Percentiles rank a stretch among this genome's conserved stretches.
These are phyloP conservation scores for Pollenia amentaria DNA, from an alignment of 2,888 invertebrate genomes.

Conservation along the genomic window DNA sequence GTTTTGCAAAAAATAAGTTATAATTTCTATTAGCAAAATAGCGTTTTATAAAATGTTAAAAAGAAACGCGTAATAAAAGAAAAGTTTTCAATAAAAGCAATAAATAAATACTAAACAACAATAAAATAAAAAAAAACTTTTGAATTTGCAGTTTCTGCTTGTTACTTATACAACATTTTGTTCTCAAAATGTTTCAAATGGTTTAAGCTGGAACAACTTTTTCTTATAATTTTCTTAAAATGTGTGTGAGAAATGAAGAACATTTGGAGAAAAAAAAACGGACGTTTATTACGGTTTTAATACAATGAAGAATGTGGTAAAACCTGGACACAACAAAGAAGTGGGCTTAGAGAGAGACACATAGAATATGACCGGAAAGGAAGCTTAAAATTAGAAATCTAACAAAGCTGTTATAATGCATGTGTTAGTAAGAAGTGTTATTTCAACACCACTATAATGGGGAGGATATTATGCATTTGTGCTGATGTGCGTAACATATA, in stretches of 20 bases:
- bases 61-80: constrained; percentile 9
- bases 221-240: neutral
- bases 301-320: neutral
- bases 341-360: no score
- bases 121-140: constrained; percentile 31
- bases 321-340: constrained; percentile 15
- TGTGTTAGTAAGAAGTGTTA: no score
- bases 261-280: no score
- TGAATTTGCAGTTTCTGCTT: constrained; percentile 1
- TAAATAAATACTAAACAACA: constrained; percentile 48
- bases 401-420: no score
- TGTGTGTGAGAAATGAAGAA: no score
- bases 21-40: constrained; percentile 21
- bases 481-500: no score
- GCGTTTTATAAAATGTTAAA: neutral
- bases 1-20: neutral
- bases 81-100: constrained; percentile 56
- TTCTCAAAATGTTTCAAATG: neutral
- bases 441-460: no score
- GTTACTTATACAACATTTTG: neutral
- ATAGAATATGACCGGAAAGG: no score
- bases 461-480: no score
- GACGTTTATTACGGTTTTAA: no score
- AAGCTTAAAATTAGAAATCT: no score
- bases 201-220: neutral